Base-by-base conservation (phyloP, 1,140 invertebrate species). In the Drosophila serrata region DNA sequence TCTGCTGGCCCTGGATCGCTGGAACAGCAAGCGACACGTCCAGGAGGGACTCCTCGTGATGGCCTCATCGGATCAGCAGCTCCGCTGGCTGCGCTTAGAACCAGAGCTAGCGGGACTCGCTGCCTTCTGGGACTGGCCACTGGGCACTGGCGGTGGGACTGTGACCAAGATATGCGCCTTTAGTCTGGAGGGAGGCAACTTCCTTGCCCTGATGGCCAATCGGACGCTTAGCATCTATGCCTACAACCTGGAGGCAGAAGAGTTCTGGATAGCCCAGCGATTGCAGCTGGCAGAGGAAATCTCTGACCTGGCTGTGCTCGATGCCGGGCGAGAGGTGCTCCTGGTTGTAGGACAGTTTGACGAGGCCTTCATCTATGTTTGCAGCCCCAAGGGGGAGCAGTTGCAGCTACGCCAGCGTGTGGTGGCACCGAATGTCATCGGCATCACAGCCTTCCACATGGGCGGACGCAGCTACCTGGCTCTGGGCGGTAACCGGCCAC, bases 401-500 rank as follows among this genome's bases (percentile, higher is more conserved):
- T 62, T 92, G 46, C 56, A 80, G 48, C 29, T 77, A 17, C 79
- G 75, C 0, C 74, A 80, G 22, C 70, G 39, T 0, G 8, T 91
- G 19, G 45, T 43, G 5, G 77, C 90, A 4, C 78, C 78, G 11
- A 64, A 67, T 27, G 63, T 92, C 1, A 46, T 51, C 2, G 72
- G 63, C 4, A 63, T 93, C 5, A 68, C 79, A 0, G 78, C 73
- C 13, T 94, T 94, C 46, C 80, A 92, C 62, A 92, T 93, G 77
- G 92, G 91, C 8, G 93, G 92, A 7, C 91, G 92, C 68, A 92
- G 91, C 9, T 94, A 93, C 72, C 63, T 94, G 33, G 93, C 93
- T 3, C 58, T 94, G 45, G 91, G 92, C 60, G 94, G 93, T 2
- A 53, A 75, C 0, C 63, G 78, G 5, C 91, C 93, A 9, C 90